Evolutionary conservation across 2,888 invertebrate species (phyloP), one percentile per base, ranked within the genome.

Genomic region (Cheilosia vulpina): DNA sequence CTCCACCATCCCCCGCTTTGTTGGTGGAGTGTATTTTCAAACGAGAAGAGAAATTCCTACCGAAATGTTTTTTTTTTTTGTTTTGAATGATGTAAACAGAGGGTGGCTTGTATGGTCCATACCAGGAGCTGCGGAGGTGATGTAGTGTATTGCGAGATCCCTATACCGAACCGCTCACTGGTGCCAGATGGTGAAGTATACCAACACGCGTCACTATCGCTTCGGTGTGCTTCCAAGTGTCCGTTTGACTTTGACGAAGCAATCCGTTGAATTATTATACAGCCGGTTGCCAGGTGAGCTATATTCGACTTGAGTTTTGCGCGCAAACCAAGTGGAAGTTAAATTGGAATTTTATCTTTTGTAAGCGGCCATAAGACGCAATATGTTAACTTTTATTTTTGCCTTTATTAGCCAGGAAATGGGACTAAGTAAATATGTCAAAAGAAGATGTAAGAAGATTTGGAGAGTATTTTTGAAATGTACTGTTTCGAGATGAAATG

Each of bases 71-170:
- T 82, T 76, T 34, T 34, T 34, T 34, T 38, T 38, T 38, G 13
- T 38, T 38, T 38, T 34, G 13, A 52, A 76, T 77, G 55, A 60
- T 71, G 82, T 82, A 82, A 77, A 82, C 77, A 77, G 73, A 66
- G 63, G 3, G 13, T 53, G 50, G 43, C 57, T 52, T 43, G 65
- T 3, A 3, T 57, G 65, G 45, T 69, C 57, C 50, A 52, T 24
- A 11, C 50, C 50, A 21, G 43, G 68, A 63, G 55, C 73, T 38
- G 63, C 47, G 57, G 63, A 69, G 41, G 62, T 65, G 52, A 9
- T 57, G 19, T 27, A 21, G n/a, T 62, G 53, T 53, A 15, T 63
- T 73, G 62, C 58, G n/a, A 62, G 34, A 34, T 31, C 63, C 4
- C 50, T 41, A 34, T 31, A 62, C 4, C 50, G 13, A 13, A 43